Base-by-base conservation (phyloP, 2,113 vertebrate species). In the Tor tambroides region DNA sequence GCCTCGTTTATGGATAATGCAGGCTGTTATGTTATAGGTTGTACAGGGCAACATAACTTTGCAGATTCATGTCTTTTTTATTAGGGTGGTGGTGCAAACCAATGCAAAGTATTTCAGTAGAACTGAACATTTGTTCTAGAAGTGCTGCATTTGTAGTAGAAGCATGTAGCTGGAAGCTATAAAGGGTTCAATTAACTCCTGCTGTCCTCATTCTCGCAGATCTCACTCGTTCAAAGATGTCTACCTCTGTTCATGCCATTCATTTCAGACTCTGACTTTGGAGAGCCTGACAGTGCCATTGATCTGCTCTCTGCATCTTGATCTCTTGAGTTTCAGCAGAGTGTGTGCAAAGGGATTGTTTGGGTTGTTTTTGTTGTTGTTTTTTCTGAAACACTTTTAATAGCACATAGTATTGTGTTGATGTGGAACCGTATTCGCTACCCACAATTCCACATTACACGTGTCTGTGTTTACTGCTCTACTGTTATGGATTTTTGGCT, bases 1-100 rank as follows among this genome's bases (percentile, higher is more conserved):
- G 35, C 11, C 35, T 72, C 32, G 4, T 89, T 85, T 76, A 85
- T 41, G 75, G 75, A 59, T 28, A 81, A 81, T 30, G n/a, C 65
- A 79, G 72, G 43, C 51, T 75, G 28, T 49, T 46, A 15, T 41
- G 46, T 61, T 35, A n/a, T 76, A 17, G 11, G 12, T 15, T 46
- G n/a, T 76, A 76, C 38, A 26, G 23, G n/a, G 19, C 26, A 65
- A 81, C n/a, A 21, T 65, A 17, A 81, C 30, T 23, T 56, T 63
- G 21, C 23, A 59, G 35, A 38, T 61, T 61, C 11, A n/a, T 79
- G n/a, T 46, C 6, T 1, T 23, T 83, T 30, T 32, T 9, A 65
- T 43, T 43, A 43, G 80, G 43, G 38, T 82, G 14, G 19, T 28
- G 21, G 5, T 28, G 11, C 4, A 5, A 65, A 12, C 28, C 12